phyloP scores from a whole-genome alignment of 2,797 vertebrate species.

The Euthynnus affinis region DNA sequence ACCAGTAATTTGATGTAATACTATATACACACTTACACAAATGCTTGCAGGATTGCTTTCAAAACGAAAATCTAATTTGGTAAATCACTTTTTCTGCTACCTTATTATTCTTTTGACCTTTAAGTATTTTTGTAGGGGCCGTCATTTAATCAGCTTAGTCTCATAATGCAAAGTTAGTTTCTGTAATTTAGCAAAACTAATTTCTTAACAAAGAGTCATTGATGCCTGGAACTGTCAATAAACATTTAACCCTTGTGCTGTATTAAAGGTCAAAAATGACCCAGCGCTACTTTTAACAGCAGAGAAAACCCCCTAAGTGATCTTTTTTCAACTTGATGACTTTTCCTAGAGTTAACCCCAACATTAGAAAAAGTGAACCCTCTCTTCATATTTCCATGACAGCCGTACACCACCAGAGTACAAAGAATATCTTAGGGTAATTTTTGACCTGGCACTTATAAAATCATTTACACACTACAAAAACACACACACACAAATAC shows the following conservation, averaged over 20 bases:
- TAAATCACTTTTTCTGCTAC: conserved; percentile 7
- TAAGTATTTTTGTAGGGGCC: conserved; percentile 11
- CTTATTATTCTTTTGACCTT: conserved; percentile 32
- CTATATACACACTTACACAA: background rate
- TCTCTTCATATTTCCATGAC: too few species aligned
- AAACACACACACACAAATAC: too few species aligned
- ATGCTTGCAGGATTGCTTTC: conserved; percentile 4
- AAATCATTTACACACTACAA: too few species aligned
- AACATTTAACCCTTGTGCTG: conserved; percentile 33
- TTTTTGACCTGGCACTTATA: too few species aligned
- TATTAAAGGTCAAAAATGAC: too few species aligned
- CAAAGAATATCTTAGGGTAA: too few species aligned
- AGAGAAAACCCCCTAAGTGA: too few species aligned
- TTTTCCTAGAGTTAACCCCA: too few species aligned
- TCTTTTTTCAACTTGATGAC: too few species aligned
- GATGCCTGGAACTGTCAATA: conserved; percentile 55
- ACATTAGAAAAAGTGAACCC: too few species aligned
- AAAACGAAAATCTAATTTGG: conserved; percentile 1
- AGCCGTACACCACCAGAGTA: too few species aligned
- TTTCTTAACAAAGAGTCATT: conserved; percentile 47
- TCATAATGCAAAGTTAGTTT: conserved; percentile 38
- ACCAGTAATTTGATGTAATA: conserved; percentile 2
- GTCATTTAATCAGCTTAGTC: conserved; percentile 36
- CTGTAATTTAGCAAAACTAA: conserved; percentile 45
- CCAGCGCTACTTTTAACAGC: too few species aligned